These are phyloP conservation scores for Andrena haemorrhoa DNA, from an alignment of 2,888 invertebrate species.

Conservation along the genomic window DNA sequence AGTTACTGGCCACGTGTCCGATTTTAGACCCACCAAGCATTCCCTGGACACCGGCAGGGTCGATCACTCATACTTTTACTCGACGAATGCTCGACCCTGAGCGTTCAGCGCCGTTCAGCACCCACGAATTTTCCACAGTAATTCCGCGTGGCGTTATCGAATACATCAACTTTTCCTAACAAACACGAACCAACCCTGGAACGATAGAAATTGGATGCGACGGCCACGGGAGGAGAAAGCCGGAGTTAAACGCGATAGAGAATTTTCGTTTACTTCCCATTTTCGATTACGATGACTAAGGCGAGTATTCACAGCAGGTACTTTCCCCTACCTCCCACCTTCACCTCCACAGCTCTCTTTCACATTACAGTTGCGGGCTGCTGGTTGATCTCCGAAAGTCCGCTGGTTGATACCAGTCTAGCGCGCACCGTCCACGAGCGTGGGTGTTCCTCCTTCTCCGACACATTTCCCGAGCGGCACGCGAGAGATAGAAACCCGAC, in stretches of 20 bases:
- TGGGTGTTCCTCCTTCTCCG: conserved; percentile 49
- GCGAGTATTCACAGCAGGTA: conserved; percentile 3
- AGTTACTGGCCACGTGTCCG: conserved; percentile 17
- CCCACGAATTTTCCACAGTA: too few relatives aligned
- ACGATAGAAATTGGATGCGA: neutral
- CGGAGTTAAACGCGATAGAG: neutral
- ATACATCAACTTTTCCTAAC: neutral
- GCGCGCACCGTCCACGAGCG: conserved; percentile 67
- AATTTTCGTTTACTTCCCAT: conserved; percentile 43
- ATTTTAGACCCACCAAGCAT: conserved; percentile 22
- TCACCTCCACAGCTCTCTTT: conserved; percentile 40
- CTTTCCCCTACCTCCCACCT: conserved; percentile 41
- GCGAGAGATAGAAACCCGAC: conserved; percentile 8
- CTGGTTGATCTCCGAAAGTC: conserved; percentile 45
- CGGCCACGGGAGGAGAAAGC: conserved; percentile 7
- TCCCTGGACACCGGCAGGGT: neutral
- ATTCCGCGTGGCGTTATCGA: too few relatives aligned
- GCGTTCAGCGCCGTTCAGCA: too few relatives aligned
- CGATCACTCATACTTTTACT: neutral
- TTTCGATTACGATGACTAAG: conserved; percentile 32
- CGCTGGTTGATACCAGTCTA: conserved; percentile 66
- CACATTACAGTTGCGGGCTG: conserved; percentile 55
- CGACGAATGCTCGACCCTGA: too few relatives aligned
- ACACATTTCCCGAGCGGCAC: neutral
- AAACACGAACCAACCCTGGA: neutral